A percentile compares a stretch with the other conserved stretches of the same genome.
Evolutionary conservation across 1,140 invertebrate genomes (phyloP).

Genomic region (Drosophila trapezifrons): DNA sequence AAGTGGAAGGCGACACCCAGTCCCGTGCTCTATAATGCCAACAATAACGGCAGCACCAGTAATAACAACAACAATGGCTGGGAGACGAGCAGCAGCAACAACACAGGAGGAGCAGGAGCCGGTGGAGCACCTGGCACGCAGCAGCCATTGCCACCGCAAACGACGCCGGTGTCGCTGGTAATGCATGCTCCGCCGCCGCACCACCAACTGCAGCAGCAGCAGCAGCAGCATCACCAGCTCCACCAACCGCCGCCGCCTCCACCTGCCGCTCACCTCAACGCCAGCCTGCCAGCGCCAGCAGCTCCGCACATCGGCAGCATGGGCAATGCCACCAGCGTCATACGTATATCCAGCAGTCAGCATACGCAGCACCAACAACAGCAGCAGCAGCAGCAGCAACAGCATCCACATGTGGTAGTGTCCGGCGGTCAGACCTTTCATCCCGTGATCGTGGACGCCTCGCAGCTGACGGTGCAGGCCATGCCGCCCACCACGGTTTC

Average conservation of each 20-base stretch:
- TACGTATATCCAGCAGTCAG: slow-evolving; percentile 90
- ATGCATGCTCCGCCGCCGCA: slow-evolving; percentile 85
- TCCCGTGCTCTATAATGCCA: slow-evolving; percentile 78
- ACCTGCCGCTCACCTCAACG: slow-evolving; percentile 67
- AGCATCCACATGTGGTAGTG: slow-evolving; percentile 61
- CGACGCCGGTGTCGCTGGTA: slow-evolving; percentile 82
- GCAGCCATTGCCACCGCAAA: slow-evolving; percentile 69
- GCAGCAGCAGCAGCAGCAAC: slow-evolving; percentile 42
- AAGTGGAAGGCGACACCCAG: slow-evolving; percentile 83
- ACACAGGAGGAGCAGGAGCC: slow-evolving; percentile 80
- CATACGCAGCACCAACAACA: slow-evolving; percentile 67
- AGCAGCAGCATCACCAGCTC: slow-evolving; percentile 41
- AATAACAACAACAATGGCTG: slow-evolving; percentile 61
- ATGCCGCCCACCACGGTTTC: slow-evolving; percentile 66
- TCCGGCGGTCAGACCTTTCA: slow-evolving; percentile 85
- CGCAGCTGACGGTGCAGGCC: slow-evolving; percentile 85
- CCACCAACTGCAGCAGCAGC: slow-evolving; percentile 85
- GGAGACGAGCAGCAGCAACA: slow-evolving; percentile 61
- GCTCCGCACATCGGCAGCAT: slow-evolving; percentile 81
- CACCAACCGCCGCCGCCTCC: slow-evolving; percentile 58
- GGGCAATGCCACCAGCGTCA: slow-evolving; percentile 89
- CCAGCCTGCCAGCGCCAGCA: slow-evolving; percentile 58
- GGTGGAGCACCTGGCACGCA: slow-evolving; percentile 80
- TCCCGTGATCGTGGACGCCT: slow-evolving; percentile 89
- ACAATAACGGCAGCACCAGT: slow-evolving; percentile 51